Conservation (phyloP, 2,888 invertebrate genomes). For the Peribatodes rhomboidaria region DNA sequence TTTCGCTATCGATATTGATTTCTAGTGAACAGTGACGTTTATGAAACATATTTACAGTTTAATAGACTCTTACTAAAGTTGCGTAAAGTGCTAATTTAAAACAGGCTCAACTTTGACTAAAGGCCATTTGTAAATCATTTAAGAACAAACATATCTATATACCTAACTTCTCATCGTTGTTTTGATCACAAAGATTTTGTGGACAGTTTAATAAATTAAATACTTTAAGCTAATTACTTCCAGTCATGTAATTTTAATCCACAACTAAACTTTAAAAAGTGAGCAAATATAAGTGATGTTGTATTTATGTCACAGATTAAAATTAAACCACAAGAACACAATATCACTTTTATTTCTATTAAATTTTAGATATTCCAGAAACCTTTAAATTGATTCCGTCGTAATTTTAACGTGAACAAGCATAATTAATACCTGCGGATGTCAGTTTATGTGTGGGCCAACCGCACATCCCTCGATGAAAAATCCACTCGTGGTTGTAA, state of each 20-base stretch:
- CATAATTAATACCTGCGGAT: slow-evolving; percentile 27
- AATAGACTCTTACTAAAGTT: background rate
- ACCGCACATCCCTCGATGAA: slow-evolving; percentile 43
- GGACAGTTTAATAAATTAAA: too few relatives aligned
- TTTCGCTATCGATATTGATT: slow-evolving; percentile 54
- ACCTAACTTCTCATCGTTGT: too few relatives aligned
- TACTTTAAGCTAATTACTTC: too few relatives aligned
- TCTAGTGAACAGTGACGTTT: slow-evolving; percentile 47
- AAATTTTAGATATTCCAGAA: background rate
- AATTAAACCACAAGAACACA: too few relatives aligned
- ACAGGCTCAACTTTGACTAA: too few relatives aligned
- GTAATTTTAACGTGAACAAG: background rate
- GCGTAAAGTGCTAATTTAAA: background rate
- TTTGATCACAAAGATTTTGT: too few relatives aligned
- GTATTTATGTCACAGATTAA: too few relatives aligned
- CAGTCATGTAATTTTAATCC: too few relatives aligned
- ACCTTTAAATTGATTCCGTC: background rate
- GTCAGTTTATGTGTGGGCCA: slow-evolving; percentile 37
- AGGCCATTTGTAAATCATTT: too few relatives aligned
- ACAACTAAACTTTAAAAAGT: too few relatives aligned
- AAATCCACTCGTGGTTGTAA: slow-evolving; percentile 43
- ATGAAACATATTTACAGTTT: slow-evolving; percentile 24
- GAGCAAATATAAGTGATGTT: too few relatives aligned
- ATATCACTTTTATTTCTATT: background rate
- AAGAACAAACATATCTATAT: too few relatives aligned